A percentile compares a stretch with the other conserved stretches of the same genome.
phyloP scores from a whole-genome alignment of 2,888 invertebrate species.

The Archips xylosteana region DNA sequence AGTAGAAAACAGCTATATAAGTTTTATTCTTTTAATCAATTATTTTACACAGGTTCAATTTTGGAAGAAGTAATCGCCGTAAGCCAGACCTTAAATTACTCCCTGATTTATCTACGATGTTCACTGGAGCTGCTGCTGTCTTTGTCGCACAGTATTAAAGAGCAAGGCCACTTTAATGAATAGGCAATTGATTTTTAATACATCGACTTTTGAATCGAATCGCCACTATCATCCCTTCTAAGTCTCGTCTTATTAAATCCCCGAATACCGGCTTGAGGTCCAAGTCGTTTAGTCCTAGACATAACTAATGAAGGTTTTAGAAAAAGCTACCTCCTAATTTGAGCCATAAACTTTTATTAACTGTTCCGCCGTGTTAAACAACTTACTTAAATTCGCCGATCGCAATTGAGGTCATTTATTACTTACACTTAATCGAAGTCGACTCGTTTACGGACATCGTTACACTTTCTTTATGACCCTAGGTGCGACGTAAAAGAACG shows the following conservation, averaged over 20 bases:
- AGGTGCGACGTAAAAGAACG: conserved; percentile 56
- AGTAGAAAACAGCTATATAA: too few species aligned
- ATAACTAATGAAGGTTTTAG: conserved; percentile 3
- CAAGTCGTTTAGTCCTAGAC: background rate
- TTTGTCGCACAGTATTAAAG: too few species aligned
- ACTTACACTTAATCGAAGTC: conserved; percentile 62
- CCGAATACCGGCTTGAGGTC: background rate
- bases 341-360: conserved; percentile 25
- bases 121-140: too few species aligned
- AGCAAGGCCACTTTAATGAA: too few species aligned
- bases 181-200: too few species aligned
- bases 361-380: conserved; percentile 27
- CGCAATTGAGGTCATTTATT: conserved; percentile 57
- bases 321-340: conserved; percentile 17
- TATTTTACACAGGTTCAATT: too few species aligned
- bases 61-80: too few species aligned
- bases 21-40: too few species aligned
- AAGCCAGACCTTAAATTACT: too few species aligned
- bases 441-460: conserved; percentile 57
- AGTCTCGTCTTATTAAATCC: background rate
- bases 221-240: too few species aligned
- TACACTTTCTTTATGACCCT: conserved; percentile 58
- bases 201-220: too few species aligned
- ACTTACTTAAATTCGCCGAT: conserved; percentile 51
- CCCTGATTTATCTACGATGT: too few species aligned